Base-by-base conservation (phyloP, 2,888 invertebrate genomes). In the Hypolimnas misippus region DNA sequence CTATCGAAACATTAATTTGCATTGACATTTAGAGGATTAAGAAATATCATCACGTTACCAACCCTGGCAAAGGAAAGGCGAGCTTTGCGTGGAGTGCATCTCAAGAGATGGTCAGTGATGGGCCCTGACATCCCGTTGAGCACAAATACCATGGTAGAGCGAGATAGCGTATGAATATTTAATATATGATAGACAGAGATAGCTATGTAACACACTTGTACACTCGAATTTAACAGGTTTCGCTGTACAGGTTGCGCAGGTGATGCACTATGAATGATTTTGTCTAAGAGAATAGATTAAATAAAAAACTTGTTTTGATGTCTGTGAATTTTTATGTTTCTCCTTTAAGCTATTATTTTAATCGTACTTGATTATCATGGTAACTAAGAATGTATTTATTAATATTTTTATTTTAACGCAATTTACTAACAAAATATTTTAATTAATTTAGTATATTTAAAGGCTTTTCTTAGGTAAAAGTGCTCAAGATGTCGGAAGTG, bases 41-140 rank as follows among this genome's bases (percentile, higher is more conserved):
- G 46, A 29, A 29, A 42, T 35, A 3, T 5, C 16, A 40, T 55
- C 7, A 52, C 17, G 55, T 58, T 59, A 49, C 29, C 68, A 73
- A 62, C 72, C 73, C 71, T 74, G 44, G 4, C 46, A 66, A 70
- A 70, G 69, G 59, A 73, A 73, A 75, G 71, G 70, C 63, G 57
- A 58, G 61, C 72, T 71, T 73, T 72, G 73, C 76, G 71, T 76
- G 77, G 59, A 74, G 71, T 57, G 76, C 74, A 75, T 76, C 73
- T 69, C 58, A 72, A 72, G 66, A 72, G 67, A 63, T 49, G 65
- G 65, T 66, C 65, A 63, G 63, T 63, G 62, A 63, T 57, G 66
- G 69, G 76, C 69, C 65, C 64, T 66, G 65, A 65, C 73, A 69
- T 79, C 77, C 77, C 76, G 78, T 77, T 79, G 75, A 71, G 73